Base-by-base conservation (phyloP, 2,113 vertebrate species). In the Sylvietta virens region DNA sequence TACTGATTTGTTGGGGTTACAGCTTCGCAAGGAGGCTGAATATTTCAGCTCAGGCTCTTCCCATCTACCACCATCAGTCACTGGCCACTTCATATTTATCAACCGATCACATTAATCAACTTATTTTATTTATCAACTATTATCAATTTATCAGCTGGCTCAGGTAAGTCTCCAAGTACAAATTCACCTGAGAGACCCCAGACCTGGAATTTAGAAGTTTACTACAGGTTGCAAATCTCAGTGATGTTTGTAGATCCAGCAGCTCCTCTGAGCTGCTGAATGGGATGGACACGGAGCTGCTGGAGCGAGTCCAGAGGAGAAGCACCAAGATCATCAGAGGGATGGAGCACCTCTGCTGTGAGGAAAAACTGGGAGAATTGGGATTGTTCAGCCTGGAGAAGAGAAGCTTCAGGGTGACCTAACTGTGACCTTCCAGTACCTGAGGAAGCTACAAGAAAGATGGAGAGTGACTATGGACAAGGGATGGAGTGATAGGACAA, bases 91-190 rank as follows among this genome's bases (percentile, higher is more conserved):
- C 13, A 1, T 15, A 33, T 20, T n/a, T 35, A 35, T 13, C 37
- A 39, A 54, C 18, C 19, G 5, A 48, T 33, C 18, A 27, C 7
- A 47, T 13, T 13, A 7, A 61, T 15, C 21, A 18, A 33, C 2
- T 33, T 33, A 23, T 11, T 31, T 3, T 14, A 54, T 69, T 83
- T 83, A 62, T 33, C 56, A 50, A 37, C 7, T 37, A 56, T 10
- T 50, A 37, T 11, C 31, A 37, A 48, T 23, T 70, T 16, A 56
- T 54, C 48, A 51, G 28, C 26, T 19, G 50, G 26, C 20, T 40
- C 1, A 1, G 47, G 6, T 23, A 47, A n/a, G 5, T 4, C n/a
- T 58, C 53, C 2, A 6, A 60, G 56, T 2, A 15, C 51, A 60
- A 70, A 74, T 40, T 26, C 53, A 40, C 48, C 51, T 67, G 5